A percentile compares a stretch with the other conserved stretches of the same genome.
Conservation (phyloP, 2,888 invertebrate species). For the Volucella inanis region DNA sequence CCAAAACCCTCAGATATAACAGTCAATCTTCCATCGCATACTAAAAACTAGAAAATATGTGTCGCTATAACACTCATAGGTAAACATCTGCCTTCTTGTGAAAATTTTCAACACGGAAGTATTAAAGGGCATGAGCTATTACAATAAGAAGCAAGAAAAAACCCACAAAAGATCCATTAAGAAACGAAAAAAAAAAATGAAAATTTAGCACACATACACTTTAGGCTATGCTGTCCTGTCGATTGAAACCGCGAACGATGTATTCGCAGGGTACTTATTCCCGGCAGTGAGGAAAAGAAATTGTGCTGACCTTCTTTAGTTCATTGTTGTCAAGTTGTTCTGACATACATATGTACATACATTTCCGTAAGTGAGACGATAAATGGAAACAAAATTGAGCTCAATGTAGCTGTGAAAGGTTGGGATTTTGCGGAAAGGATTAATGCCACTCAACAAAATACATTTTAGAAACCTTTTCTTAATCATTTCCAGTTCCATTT, state of each 20-base stretch:
- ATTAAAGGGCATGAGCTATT: constrained; percentile 10
- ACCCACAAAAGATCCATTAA: constrained; percentile 66
- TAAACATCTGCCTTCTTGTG: neutral
- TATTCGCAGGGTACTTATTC: neutral
- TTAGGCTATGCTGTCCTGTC: constrained; percentile 47
- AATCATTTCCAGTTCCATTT: constrained; percentile 37
- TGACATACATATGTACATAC: constrained; percentile 40
- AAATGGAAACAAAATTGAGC: neutral
- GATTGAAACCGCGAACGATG: constrained; percentile 53
- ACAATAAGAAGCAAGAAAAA: constrained; percentile 9
- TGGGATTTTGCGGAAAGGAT: constrained; percentile 7
- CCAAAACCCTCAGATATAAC: too few relatives aligned
- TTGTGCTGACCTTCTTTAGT: constrained; percentile 58
- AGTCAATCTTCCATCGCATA: too few relatives aligned
- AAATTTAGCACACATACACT: constrained; percentile 27
- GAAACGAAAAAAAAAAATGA: constrained; percentile 25
- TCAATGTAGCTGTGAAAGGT: constrained; percentile 41
- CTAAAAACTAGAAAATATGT: too few relatives aligned
- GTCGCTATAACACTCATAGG: too few relatives aligned
- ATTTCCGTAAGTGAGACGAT: constrained; percentile 40
- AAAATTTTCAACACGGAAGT: neutral
- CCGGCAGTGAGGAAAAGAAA: constrained; percentile 3
- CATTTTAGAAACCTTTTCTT: constrained; percentile 59
- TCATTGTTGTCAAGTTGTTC: constrained; percentile 66
- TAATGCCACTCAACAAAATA: constrained; percentile 44